Evolutionary conservation across 2,888 invertebrate genomes (phyloP), one percentile per base, ranked within the genome.

Genomic region (Nomada fabriciana): DNA sequence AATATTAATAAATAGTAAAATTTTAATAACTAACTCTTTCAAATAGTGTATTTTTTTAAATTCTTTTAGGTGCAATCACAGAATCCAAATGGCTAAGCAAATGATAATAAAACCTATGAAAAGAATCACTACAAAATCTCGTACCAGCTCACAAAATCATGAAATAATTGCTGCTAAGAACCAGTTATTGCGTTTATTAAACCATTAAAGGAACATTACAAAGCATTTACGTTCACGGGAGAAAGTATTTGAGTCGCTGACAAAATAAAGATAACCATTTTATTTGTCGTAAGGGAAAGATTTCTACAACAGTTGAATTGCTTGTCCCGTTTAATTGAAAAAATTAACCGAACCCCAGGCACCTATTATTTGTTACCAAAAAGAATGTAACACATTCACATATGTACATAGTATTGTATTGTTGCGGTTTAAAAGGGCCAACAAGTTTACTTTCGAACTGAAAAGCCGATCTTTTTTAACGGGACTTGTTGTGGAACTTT

Each of bases 401-500:
- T 23, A 2, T 13, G 15, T 7, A 18, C 42, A 36, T 36, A 36
- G 36, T 36, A 36, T 20, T 7, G 9, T 50, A 11, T 36, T 25
- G 42, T 15, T 25, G 43, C 23, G 36, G 42, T 76, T 70, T 61
- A 29, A 53, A 76, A 60, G n/a, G n/a, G 69, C 1, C n/a, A 20
- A 23, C 1, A 13, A 50, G 47, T 50, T 11, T 53, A 52, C 1
- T 64, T 53, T 42, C 50, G 13, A 36, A 20, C 18, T 18, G 25
- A 10, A 55, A 47, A 13, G n/a, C 25, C 29, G 59, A 20, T 20
- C 55, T 52, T 52, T 67, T 78, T 72, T 68, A 68, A 55, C 18
- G 71, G 42, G 63, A 53, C 52, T 64, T 57, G 52, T 80, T 68
- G 63, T 69, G 59, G 25, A 73, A 73, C 69, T 69, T 73, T 52